Evolutionary conservation across 2,797 vertebrate genomes (phyloP), one percentile per base, ranked within the genome.

Genomic region (Lithobates sylvaticus): DNA sequence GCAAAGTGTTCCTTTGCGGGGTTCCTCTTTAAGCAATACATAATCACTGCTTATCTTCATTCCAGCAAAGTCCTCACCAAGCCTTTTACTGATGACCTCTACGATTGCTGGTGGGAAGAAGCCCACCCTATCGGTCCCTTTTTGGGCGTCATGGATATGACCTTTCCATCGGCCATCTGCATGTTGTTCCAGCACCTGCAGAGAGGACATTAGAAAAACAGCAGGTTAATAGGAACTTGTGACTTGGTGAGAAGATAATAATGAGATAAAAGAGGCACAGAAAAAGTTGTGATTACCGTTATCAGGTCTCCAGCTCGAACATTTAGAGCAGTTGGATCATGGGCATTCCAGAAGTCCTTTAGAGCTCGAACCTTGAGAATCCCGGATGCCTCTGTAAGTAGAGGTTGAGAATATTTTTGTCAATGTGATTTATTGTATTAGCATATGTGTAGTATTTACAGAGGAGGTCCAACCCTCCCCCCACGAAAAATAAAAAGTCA

Each of bases 321-420:
- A 0, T 99, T 99, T 88, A 99, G 97, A n/a, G 98, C 97, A 0
- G 98, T 99, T 0, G 97, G 98, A 8, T 99, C 98, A 0, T 99
- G 98, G 50, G 99, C 93, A 91, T 98, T 99, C 97, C 97, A 99
- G 91, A 96, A 98, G 86, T 99, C 98, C 92, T 98, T 99, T 89
- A 99, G 93, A 4, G 98, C 98, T 88, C 98, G 92, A 78, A 99
- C 98, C 93, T 99, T 97, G 90, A 99, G 90, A 76, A 98, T 96
- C 83, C 97, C 97, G 0, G 97, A 97, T 27, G 98, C 98, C 81
- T 99, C 98, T 99, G 90, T 15, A 54, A 18, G 15, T 16, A 18
- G 16, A 54, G 5, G 50, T 54, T 54, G 16, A 18, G 16, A 54
- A 54, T 54, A 54, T 54, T 54, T 16, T 18, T 54, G 50, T 54